Evolutionary conservation across 2,888 invertebrate species (phyloP).

Genomic region (Acholoe squamosa): DNA sequence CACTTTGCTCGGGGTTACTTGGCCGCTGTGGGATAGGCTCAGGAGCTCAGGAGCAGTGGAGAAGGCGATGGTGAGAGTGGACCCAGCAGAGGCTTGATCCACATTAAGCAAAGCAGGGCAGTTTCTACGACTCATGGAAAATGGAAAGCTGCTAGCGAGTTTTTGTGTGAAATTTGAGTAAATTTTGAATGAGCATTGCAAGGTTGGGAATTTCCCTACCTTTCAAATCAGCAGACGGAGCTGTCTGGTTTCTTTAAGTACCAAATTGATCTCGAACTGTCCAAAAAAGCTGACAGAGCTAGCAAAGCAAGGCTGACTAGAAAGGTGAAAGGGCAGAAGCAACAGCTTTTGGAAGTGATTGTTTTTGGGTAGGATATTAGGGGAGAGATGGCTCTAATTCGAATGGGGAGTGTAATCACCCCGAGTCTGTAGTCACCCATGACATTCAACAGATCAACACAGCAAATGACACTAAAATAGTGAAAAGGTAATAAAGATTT

Average conservation of each 20-base stretch:
- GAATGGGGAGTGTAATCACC: constrained; percentile 32
- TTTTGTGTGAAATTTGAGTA: not conserved
- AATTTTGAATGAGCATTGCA: too few species aligned
- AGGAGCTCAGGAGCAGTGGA: constrained; percentile 40
- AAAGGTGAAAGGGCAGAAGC: constrained; percentile 48
- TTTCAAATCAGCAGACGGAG: not conserved
- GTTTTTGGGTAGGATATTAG: constrained; percentile 12
- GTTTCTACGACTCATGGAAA: constrained; percentile 23
- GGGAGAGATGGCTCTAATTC: constrained; percentile 26
- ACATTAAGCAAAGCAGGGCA: constrained; percentile 36
- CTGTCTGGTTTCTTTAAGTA: not conserved
- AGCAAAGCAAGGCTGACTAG: constrained; percentile 60
- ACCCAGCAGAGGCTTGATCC: constrained; percentile 19
- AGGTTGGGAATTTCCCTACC: not conserved
- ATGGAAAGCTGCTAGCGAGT: constrained; percentile 24
- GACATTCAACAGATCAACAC: constrained; percentile 60
- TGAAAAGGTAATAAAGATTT: not conserved
- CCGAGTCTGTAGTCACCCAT: constrained; percentile 41
- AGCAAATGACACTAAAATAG: constrained; percentile 55
- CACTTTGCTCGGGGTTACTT: constrained; percentile 48
- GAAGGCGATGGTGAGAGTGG: constrained; percentile 26
- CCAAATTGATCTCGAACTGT: constrained; percentile 3
- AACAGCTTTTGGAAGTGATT: constrained; percentile 60
- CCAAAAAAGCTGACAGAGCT: constrained; percentile 45
- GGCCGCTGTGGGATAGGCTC: not conserved